Percentiles rank a stretch among this genome's conserved stretches.
These are phyloP conservation scores for Oscheius sp. DNA, from an alignment of 2,888 invertebrate species.

Conservation along the genomic window DNA sequence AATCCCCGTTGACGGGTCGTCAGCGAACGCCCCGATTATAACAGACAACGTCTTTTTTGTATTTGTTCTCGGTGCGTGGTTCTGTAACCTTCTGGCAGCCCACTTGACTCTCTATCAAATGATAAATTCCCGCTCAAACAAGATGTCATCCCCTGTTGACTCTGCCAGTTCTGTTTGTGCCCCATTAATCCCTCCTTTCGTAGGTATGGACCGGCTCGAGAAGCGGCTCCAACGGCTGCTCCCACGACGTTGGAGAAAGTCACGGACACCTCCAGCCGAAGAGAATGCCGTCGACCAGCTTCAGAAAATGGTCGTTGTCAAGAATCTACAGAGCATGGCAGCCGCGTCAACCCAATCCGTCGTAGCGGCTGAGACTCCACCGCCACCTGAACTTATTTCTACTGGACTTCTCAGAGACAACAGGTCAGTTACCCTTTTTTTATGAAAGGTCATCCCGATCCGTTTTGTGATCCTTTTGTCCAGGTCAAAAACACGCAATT, in stretches of 20 bases:
- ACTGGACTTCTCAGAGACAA: conserved; percentile 18
- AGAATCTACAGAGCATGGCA: conserved; percentile 19
- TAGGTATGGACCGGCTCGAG: conserved; percentile 33
- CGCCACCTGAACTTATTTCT: background rate
- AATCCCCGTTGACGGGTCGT: background rate
- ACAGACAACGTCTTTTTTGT: background rate
- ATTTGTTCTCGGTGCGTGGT: conserved; percentile 17
- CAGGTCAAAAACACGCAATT: background rate
- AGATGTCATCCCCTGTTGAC: conserved; percentile 5
- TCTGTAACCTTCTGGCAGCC: conserved; percentile 11
- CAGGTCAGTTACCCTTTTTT: conserved; percentile 9
- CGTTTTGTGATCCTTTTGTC: conserved; percentile 1
- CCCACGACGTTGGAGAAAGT: conserved; percentile 10
- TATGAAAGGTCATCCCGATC: background rate
- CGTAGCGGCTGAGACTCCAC: background rate
- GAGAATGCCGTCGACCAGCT: conserved; percentile 13
- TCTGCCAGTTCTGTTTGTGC: conserved; percentile 11
- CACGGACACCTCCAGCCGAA: background rate
- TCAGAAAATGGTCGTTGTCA: conserved; percentile 12
- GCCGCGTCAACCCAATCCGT: background rate
- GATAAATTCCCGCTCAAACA: background rate
- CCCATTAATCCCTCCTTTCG: conserved; percentile 12
- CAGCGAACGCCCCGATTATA: conserved; percentile 25
- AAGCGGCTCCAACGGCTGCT: conserved; percentile 20
- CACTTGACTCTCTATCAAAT: conserved; percentile 14